These are phyloP conservation scores for Crax fasciolata DNA, from an alignment of 2,797 vertebrate genomes.

Conservation along the genomic window DNA sequence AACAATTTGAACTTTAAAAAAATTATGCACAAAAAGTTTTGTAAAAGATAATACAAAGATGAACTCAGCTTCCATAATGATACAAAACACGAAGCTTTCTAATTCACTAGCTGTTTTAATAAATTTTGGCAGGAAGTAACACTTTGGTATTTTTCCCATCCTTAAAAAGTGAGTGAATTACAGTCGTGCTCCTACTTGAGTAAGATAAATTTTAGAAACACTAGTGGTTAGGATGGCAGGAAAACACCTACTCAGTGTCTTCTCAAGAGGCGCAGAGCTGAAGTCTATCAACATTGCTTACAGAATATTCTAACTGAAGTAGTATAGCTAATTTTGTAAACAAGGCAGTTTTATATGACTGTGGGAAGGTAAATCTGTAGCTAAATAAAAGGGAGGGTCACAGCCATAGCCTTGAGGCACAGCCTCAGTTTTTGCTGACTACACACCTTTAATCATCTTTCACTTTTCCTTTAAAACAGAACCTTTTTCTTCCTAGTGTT, in stretches of 20 bases:
- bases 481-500: background rate
- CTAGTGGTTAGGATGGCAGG: background rate
- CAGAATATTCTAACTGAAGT: background rate
- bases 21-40: background rate
- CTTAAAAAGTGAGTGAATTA: background rate
- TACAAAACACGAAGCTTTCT: constrained; percentile 1
- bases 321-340: background rate
- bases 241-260: constrained; percentile 7
- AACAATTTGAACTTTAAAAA: background rate
- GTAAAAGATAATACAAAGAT: too few relatives aligned
- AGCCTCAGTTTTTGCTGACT: background rate
- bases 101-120: background rate
- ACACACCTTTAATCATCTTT: background rate
- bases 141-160: background rate
- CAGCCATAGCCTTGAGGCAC: background rate
- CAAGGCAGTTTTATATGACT: background rate
- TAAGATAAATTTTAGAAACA: constrained; percentile 3
- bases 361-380: background rate
- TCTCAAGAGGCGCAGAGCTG: background rate
- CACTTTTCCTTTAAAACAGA: background rate
- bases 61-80: background rate
- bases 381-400: background rate
- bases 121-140: background rate
- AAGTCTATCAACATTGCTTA: background rate
- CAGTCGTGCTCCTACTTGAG: background rate